Percentiles rank a stretch among this genome's conserved stretches.
Conservation (phyloP, 2,888 invertebrate genomes). For the Synanthedon andrenaeformis region DNA sequence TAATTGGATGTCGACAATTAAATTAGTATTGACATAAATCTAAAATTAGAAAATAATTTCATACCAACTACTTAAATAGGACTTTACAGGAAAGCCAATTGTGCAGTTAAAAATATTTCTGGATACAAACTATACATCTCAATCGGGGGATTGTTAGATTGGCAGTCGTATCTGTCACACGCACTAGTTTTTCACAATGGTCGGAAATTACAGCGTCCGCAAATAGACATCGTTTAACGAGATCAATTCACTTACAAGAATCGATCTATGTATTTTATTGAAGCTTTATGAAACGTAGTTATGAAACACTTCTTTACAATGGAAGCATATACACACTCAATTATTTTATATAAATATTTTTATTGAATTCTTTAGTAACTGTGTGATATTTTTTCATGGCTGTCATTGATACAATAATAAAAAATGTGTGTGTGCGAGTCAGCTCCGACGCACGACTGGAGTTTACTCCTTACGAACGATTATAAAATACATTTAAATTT, state of each 20-base stretch:
- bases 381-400: too few relatives aligned
- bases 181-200: slow-evolving; percentile 1
- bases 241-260: slow-evolving; percentile 6
- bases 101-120: slow-evolving; percentile 15
- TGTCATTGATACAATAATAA: too few relatives aligned
- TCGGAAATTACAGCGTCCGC: neutral
- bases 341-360: too few relatives aligned
- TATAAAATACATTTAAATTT: too few relatives aligned
- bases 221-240: neutral
- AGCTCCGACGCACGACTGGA: too few relatives aligned
- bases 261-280: slow-evolving; percentile 11
- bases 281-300: too few relatives aligned
- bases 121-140: slow-evolving; percentile 8
- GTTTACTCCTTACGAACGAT: too few relatives aligned
- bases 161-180: slow-evolving; percentile 26
- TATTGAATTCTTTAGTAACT: too few relatives aligned
- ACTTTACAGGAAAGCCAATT: slow-evolving; percentile 31
- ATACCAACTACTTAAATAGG: slow-evolving; percentile 19
- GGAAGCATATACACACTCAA: too few relatives aligned
- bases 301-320: too few relatives aligned
- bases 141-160: slow-evolving; percentile 24
- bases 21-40: slow-evolving; percentile 40
- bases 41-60: slow-evolving; percentile 32
- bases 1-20: slow-evolving; percentile 16
- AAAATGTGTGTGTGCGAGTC: too few relatives aligned